Base-by-base conservation (phyloP, 2,113 vertebrate genomes). In the Onychorhynchus coronatus region DNA sequence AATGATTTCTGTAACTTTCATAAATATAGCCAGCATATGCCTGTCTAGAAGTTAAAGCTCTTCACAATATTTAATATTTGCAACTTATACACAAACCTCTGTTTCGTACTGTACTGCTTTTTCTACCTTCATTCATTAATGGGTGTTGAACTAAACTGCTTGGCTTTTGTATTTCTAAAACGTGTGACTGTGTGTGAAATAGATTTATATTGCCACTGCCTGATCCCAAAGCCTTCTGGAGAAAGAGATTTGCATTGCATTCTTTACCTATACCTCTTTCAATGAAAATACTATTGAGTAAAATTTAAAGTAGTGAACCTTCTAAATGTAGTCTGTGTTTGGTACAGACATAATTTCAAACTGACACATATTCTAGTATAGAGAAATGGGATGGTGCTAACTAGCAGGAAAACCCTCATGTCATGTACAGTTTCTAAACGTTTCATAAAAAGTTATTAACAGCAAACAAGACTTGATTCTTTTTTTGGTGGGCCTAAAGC, bases 381-480 rank as follows among this genome's bases (percentile, higher is more conserved):
- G 39, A 67, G 47, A 35, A 82, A 56, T 33, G 44, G 25, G 24
- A n/a, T 5, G 11, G 5, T 41, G 30, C 41, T 76, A 1, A 23
- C 42, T 55, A 33, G 28, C 7, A 14, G 1, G 5, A 13, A 49
- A 30, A 0, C 14, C 12, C 12, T 49, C 5, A 16, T 15, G 30
- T 42, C 16, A 5, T 2, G 0, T 31, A 2, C 8, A 13, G 6
- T 53, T 87, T 42, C 15, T 44, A 11, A 62, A 44, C 7, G 39
- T 50, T 35, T 53, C 3, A 14, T 33, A 44, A 62, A 3, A 31
- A 37, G 5, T 81, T 78, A 8, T 53, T 81, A 35, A 37, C 25
- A 35, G 28, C 24, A 28, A 10, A n/a, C 23, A 66, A 71, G 31
- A 8, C 22, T 35, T 78, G 9, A 22, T 58, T 14, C 5, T 65